Percentiles rank a stretch among this genome's conserved stretches.
phyloP scores from a whole-genome alignment of 1,140 invertebrate genomes.

The Drosophila santomea region DNA sequence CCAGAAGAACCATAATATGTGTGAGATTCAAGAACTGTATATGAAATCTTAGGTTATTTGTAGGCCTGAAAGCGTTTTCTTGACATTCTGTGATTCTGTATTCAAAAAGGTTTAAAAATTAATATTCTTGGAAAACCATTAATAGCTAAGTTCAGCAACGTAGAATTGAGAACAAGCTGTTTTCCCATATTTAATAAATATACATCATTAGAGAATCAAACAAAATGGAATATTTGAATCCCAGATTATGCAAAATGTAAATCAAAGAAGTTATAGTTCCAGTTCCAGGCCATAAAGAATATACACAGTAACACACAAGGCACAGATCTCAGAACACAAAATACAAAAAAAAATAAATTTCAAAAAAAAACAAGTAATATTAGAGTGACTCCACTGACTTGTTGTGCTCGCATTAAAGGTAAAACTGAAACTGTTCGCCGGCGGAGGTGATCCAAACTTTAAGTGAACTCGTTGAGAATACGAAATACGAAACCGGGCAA shows the following conservation, averaged over 20 bases:
- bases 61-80: not conserved
- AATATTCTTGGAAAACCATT: too few relatives aligned
- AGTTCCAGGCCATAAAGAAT: slow-evolving; percentile 7
- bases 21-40: not conserved
- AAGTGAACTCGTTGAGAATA: slow-evolving; percentile 76
- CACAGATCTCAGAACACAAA: slow-evolving; percentile 3
- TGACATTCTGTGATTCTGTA: too few relatives aligned
- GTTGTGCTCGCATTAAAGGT: slow-evolving; percentile 72
- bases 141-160: too few relatives aligned
- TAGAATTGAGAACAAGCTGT: not conserved
- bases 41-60: too few relatives aligned
- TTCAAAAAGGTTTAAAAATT: too few relatives aligned
- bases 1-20: not conserved
- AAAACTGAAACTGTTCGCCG: slow-evolving; percentile 69
- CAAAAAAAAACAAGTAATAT: slow-evolving; percentile 17
- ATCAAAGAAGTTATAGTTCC: slow-evolving; percentile 23
- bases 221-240: too few relatives aligned
- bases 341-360: slow-evolving; percentile 17
- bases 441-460: slow-evolving; percentile 56
- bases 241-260: not conserved
- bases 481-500: slow-evolving; percentile 14
- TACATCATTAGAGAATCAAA: not conserved
- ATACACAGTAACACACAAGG: slow-evolving; percentile 4
- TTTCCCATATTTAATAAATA: too few relatives aligned
- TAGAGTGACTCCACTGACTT: slow-evolving; percentile 57